Evolutionary conservation across 2,797 vertebrate genomes (phyloP).

Genomic region (Cryptoprocta ferox): DNA sequence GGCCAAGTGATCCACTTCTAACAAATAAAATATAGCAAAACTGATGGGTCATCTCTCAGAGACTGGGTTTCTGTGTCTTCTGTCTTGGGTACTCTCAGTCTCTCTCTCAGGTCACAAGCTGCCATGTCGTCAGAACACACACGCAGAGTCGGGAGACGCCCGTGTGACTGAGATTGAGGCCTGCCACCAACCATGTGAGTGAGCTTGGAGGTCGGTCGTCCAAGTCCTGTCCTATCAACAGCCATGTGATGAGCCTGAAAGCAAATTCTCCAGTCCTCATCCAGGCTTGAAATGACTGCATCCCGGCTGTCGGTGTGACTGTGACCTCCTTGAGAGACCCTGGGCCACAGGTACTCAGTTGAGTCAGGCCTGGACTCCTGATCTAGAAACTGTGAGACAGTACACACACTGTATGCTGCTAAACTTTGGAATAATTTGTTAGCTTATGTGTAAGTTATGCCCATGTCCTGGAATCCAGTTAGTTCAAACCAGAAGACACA

Average conservation of each 20-base stretch:
- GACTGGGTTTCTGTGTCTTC: neutral
- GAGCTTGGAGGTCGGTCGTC: neutral
- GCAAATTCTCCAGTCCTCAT: neutral
- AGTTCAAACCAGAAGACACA: neutral
- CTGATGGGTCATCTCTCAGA: neutral
- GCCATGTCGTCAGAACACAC: accelerated
- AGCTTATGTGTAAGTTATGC: neutral
- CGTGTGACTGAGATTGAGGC: no score
- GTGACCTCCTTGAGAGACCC: neutral
- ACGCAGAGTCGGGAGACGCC: neutral
- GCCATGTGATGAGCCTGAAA: neutral
- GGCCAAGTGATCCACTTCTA: neutral
- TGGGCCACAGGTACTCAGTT: neutral
- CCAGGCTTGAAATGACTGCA: neutral
- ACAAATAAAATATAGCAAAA: neutral
- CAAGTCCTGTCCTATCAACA: neutral
- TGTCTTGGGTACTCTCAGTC: neutral
- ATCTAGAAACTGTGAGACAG: neutral
- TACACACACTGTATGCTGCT: neutral
- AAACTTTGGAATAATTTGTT: neutral
- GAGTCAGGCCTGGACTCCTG: neutral
- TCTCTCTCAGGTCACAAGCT: neutral
- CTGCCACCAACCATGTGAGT: neutral
- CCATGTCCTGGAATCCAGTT: neutral
- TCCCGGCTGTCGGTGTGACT: neutral